A percentile compares a stretch with the other conserved stretches of the same genome.
Conservation (phyloP, 2,797 vertebrate species). For the Pogoniulus pusillus region DNA sequence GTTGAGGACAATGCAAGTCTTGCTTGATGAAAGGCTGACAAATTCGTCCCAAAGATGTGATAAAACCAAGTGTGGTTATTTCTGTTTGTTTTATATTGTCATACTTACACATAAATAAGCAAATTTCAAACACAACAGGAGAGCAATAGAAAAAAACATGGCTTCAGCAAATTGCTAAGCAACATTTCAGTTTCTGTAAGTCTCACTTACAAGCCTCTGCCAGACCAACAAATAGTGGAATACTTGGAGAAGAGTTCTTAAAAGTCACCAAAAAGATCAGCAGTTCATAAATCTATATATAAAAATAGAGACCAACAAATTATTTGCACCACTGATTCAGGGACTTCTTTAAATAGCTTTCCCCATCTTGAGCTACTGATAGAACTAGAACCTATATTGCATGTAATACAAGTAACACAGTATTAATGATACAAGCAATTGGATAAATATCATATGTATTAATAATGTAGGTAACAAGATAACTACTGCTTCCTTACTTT, state of each 20-base stretch:
- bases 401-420: background rate
- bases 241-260: background rate
- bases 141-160: background rate
- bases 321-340: background rate
- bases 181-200: background rate
- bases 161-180: conserved; percentile 25
- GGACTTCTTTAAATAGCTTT: background rate
- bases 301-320: background rate
- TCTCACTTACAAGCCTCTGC: background rate
- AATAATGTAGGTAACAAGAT: background rate
- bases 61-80: conserved; percentile 20
- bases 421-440: background rate
- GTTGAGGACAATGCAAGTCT: background rate
- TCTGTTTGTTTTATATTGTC: conserved; percentile 1
- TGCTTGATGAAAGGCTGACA: conserved; percentile 24
- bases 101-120: conserved; percentile 15
- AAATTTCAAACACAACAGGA: conserved; percentile 42
- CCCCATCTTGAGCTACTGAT: background rate
- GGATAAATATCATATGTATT: background rate
- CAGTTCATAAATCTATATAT: background rate
- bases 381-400: background rate
- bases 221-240: background rate
- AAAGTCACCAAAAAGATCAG: background rate
- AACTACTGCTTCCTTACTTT: background rate
- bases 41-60: background rate